Evolutionary conservation across 2,888 invertebrate species (phyloP), one percentile per base, ranked within the genome.

Genomic region (Himalopsyche japonica): DNA sequence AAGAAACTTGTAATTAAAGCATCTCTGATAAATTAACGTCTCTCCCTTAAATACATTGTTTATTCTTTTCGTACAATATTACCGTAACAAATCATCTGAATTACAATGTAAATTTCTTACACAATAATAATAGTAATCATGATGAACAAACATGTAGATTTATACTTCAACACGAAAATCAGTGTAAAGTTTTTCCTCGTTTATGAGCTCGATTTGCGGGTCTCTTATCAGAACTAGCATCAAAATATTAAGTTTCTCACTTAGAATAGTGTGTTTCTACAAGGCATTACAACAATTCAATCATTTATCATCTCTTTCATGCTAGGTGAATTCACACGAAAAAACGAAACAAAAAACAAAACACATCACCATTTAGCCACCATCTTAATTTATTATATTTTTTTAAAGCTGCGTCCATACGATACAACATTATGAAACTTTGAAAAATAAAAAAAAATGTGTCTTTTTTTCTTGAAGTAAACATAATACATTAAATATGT

Each of bases 221-320:
- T 57, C 32, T 82, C 79, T 85, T 85, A 86, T 86, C 85, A 79
- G 24, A 79, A 32, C 78, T 79, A 79, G n/a, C 80, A 86, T 86
- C 86, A 70, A 70, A 64, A 10, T 64, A 24, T 64, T 24, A 64
- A 37, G 43, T 80, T 82, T 84, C 82, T 82, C 84, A 84, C 82
- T 80, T 82, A 49, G 43, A 37, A 79, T 80, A 48, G 57, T 83
- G 70, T 86, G 85, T 82, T 84, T 79, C 80, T 76, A 79, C 84
- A 76, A 76, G 81, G 64, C 70, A 78, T 83, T 77, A 81, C 64
- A 76, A 83, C 82, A 78, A 70, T 81, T 79, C 80, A 84, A 83
- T 85, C 81, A 78, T 80, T 82, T 81, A 82, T 85, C 83, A 83
- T 86, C 84, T 82, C 85, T 84, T 85, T 86, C 84, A 85, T 82